Base-by-base conservation (phyloP, 2,113 vertebrate species). In the Caranx ignobilis region DNA sequence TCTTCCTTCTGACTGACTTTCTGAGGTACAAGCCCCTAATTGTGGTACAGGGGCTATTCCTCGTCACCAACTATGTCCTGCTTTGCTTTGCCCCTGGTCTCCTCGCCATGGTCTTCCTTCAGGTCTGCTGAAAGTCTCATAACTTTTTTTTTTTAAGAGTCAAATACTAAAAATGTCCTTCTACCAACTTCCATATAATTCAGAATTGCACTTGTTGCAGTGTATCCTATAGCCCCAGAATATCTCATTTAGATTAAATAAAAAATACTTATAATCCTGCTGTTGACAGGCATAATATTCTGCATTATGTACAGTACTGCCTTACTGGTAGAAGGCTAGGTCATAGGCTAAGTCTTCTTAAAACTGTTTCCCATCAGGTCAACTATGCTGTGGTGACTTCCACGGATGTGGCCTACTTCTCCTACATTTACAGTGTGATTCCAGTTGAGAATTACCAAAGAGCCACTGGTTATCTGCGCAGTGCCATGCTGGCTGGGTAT, bases 361-460 rank as follows among this genome's bases (percentile, higher is more conserved):
- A 34, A 77, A 35, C 8, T n/a, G 7, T 35, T 39, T 5, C 26
- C 8, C 3, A 35, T 64, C 57, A 92, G 89, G 72, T 95, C 56
- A 93, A 88, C 83, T 92, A 84, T 76, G 93, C 80, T 2, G 83
- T 95, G 1, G 94, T 92, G 74, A 94, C 93, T 10, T 90, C 94
- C 34, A 94, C 94, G 21, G 95, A 95, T 18, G 94, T 95, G 56
- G 94, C 91, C 26, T 95, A 94, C 77, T 91, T 94, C 34, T 95
- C 95, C 59, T 95, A 95, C 55, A 95, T 95, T 81, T 95, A 95
- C 86, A 94, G 92, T 1, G 59, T 94, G 10, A 93, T 95, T 65
- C 85, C 93, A 39, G 13, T 76, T 8, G 89, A 93, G 41, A 77
- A 79, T 65, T 95, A 93, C 78, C 94, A 95, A 82, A 77, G 57